A percentile compares a stretch with the other conserved stretches of the same genome.
Evolutionary conservation across 2,888 invertebrate species (phyloP).

Genomic region (Lapara coniferarum): DNA sequence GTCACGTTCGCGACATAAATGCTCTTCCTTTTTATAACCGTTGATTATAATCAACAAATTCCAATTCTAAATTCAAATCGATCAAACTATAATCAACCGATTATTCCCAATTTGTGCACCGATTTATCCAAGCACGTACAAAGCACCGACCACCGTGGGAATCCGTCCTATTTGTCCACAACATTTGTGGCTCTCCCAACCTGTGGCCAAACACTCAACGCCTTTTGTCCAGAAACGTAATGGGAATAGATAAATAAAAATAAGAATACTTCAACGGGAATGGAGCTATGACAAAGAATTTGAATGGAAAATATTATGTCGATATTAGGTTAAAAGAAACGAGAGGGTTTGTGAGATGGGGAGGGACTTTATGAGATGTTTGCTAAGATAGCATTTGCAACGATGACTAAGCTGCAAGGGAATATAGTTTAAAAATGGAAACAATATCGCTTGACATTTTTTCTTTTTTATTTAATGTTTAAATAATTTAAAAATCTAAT

Average conservation of each 20-base stretch:
- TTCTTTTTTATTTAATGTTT: no score
- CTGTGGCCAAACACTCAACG: slow-evolving; percentile 76
- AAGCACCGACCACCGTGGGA: slow-evolving; percentile 61
- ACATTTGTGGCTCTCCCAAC: slow-evolving; percentile 68
- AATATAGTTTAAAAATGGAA: no score
- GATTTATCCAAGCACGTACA: slow-evolving; percentile 27
- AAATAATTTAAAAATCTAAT: no score
- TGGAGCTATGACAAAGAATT: slow-evolving; percentile 53
- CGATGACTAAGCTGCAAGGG: no score
- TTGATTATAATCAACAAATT: not conserved
- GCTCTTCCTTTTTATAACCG: not conserved
- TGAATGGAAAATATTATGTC: not conserved
- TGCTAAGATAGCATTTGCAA: no score
- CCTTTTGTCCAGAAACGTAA: slow-evolving; percentile 81
- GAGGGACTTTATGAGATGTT: no score
- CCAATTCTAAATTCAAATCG: not conserved
- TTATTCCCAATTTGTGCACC: slow-evolving; percentile 27
- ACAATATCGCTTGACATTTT: no score
- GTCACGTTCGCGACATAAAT: not conserved
- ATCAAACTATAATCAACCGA: slow-evolving; percentile 25
- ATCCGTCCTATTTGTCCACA: slow-evolving; percentile 68
- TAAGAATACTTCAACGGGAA: slow-evolving; percentile 56
- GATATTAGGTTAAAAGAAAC: not conserved
- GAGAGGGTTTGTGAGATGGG: no score
- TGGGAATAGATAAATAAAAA: slow-evolving; percentile 79